Conservation (phyloP, 1,140 invertebrate genomes). For the Drosophila ohnishii region DNA sequence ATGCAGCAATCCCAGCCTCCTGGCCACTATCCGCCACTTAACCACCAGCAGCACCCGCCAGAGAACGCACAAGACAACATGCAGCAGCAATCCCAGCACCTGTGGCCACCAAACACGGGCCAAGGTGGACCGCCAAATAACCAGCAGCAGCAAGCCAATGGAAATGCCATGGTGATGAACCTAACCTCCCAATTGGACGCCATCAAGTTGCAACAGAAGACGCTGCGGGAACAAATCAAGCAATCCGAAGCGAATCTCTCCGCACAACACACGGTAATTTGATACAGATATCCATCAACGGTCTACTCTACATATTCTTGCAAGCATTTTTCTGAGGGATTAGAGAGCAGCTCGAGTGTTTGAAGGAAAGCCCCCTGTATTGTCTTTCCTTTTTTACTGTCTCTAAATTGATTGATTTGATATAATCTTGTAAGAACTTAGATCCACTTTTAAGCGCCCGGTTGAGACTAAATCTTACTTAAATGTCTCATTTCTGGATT, state of each 20-base stretch:
- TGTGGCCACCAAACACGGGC: slow-evolving; percentile 54
- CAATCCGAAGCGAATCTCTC: slow-evolving; percentile 97
- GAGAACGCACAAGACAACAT: slow-evolving; percentile 55
- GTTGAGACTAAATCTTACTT: no score
- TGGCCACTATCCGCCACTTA: slow-evolving; percentile 54
- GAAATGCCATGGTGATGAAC: slow-evolving; percentile 70
- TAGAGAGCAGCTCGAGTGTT: slow-evolving; percentile 35
- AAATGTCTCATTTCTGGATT: no score
- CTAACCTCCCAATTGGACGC: slow-evolving; percentile 83
- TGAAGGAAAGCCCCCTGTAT: slow-evolving; percentile 4
- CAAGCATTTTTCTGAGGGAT: slow-evolving; percentile 25
- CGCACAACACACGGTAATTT: slow-evolving; percentile 93
- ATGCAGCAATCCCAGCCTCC: slow-evolving; percentile 61
- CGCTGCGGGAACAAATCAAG: slow-evolving; percentile 94
- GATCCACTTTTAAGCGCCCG: no score
- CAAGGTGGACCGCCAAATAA: slow-evolving; percentile 18
- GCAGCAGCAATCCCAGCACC: slow-evolving; percentile 52
- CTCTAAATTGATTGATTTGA: neutral
- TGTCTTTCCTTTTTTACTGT: neutral
- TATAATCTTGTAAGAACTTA: neutral
- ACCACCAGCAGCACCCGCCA: slow-evolving; percentile 43
- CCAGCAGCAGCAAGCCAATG: slow-evolving; percentile 27
- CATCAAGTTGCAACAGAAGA: slow-evolving; percentile 88
- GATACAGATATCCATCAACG: slow-evolving; percentile 29
- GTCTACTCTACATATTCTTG: slow-evolving; percentile 33